Base-by-base conservation (phyloP, 2,888 invertebrate genomes). In the Agriotes lineatus region DNA sequence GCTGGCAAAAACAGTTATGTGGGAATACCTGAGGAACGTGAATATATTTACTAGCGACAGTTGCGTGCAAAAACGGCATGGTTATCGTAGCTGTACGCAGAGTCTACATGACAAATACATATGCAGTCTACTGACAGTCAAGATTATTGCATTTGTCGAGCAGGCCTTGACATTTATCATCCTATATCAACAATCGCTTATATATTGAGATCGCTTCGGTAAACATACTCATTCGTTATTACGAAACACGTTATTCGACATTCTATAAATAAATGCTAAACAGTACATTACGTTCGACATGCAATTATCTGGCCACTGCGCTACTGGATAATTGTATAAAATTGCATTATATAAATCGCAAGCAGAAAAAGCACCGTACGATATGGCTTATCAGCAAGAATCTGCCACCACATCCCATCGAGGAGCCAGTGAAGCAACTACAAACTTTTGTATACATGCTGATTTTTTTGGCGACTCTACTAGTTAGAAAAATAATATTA, bases 161-260 rank as follows among this genome's bases (percentile, higher is more conserved):
- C 74, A 74, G 74, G 57, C 77, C 77, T 77, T 76, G 79, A 77
- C 79, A 77, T 79, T 78, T 79, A 79, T 77, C 78, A 78, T 74
- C 69, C 74, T 62, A 67, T 73, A 76, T 78, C 77, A 72, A 73
- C 76, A 74, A 78, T 78, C 76, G 76, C 75, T 78, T 77, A 74
- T 78, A 75, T 76, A 79, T 78, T 78, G 78, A 78, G 77, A 76
- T 77, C 74, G 73, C 74, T 75, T 67, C 70, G 76, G 74, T 62
- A 74, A 73, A 69, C 67, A 62, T 30, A 57, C 20, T 57, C 66
- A 60, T 60, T 66, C 61, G 69, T 60, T 60, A 54, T 63, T 64
- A 39, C 56, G 54, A 70, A 62, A 67, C 61, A 19, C 37, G 67
- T 44, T 44, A 58, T 44, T 60, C 64, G 50, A 71, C 65, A 58